Conservation (phyloP, 2,113 vertebrate species). For the Notothenia coriiceps region DNA sequence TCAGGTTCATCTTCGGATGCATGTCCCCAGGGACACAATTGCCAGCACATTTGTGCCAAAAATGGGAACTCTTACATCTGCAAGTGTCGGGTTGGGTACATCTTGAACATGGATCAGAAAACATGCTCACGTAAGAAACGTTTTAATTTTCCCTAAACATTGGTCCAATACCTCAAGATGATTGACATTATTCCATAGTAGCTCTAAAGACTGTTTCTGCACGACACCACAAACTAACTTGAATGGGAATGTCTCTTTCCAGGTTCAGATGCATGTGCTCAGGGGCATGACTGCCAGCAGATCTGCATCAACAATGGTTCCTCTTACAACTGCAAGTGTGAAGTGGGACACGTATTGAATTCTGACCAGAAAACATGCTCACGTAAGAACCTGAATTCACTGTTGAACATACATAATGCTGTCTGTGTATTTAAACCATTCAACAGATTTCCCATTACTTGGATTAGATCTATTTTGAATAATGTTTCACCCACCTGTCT, state of each 20-base stretch:
- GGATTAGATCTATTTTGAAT: not conserved
- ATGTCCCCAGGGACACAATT: slow-evolving; percentile 78
- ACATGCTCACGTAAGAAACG: slow-evolving; percentile 81
- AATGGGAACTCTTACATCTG: slow-evolving; percentile 73
- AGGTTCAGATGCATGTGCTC: slow-evolving; percentile 77
- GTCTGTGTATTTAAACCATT: not conserved
- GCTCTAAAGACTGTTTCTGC: too few relatives aligned
- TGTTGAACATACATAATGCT: not conserved
- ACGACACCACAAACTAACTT: not conserved
- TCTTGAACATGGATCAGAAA: slow-evolving; percentile 82
- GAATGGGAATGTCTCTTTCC: slow-evolving; percentile 35
- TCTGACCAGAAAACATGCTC: slow-evolving; percentile 85
- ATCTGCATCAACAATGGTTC: slow-evolving; percentile 75
- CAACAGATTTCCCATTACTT: not conserved
- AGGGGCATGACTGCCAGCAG: slow-evolving; percentile 84
- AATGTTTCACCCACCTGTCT: not conserved
- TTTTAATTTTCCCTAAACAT: not conserved
- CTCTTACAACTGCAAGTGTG: slow-evolving; percentile 81
- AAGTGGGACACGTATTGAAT: slow-evolving; percentile 82
- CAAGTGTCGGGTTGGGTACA: slow-evolving; percentile 81
- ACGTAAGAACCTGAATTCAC: slow-evolving; percentile 54
- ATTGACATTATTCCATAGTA: not conserved
- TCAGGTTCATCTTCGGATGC: slow-evolving; percentile 60
- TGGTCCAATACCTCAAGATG: not conserved
- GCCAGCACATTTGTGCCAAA: slow-evolving; percentile 83